Percentiles rank a stretch among this genome's conserved stretches.
phyloP scores from a whole-genome alignment of 2,888 invertebrate species.

The Megaustenia siamemsis region DNA sequence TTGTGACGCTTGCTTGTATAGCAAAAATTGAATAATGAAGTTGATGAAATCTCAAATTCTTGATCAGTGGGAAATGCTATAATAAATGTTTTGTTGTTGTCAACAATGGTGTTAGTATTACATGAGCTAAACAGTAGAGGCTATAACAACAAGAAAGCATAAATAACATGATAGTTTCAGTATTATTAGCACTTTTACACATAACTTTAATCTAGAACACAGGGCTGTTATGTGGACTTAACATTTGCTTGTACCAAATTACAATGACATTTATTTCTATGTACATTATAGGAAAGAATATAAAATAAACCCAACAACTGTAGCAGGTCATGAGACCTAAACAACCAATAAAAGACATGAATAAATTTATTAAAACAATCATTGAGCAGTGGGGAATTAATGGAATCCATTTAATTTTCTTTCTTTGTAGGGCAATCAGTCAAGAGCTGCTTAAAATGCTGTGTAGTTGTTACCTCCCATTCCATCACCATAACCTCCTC shows the following conservation, averaged over 20 bases:
- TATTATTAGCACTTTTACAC: not conserved
- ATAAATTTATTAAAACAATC: slow-evolving; percentile 2
- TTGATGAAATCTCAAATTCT: too few relatives aligned
- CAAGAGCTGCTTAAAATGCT: slow-evolving; percentile 63
- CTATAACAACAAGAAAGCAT: not conserved
- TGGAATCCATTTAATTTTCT: not conserved
- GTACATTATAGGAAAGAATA: not conserved
- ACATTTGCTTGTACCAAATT: not conserved
- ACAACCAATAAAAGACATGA: not conserved
- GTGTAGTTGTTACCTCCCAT: slow-evolving; percentile 68
- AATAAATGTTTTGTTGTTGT: too few relatives aligned
- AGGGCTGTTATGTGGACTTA: not conserved
- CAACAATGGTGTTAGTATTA: too few relatives aligned
- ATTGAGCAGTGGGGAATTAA: slow-evolving; percentile 20
- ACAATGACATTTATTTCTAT: not conserved
- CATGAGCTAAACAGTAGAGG: too few relatives aligned
- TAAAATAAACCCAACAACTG: not conserved
- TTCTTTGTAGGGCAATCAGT: not conserved
- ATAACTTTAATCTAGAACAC: too few relatives aligned
- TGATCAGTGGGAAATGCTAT: too few relatives aligned
- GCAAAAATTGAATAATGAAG: too few relatives aligned
- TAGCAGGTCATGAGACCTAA: not conserved
- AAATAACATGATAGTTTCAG: not conserved
- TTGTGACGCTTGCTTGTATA: too few relatives aligned
- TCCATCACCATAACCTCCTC: slow-evolving; percentile 58